A percentile compares a stretch with the other conserved stretches of the same genome.
phyloP scores from a whole-genome alignment of 2,113 vertebrate genomes.

The Platanista minor region DNA sequence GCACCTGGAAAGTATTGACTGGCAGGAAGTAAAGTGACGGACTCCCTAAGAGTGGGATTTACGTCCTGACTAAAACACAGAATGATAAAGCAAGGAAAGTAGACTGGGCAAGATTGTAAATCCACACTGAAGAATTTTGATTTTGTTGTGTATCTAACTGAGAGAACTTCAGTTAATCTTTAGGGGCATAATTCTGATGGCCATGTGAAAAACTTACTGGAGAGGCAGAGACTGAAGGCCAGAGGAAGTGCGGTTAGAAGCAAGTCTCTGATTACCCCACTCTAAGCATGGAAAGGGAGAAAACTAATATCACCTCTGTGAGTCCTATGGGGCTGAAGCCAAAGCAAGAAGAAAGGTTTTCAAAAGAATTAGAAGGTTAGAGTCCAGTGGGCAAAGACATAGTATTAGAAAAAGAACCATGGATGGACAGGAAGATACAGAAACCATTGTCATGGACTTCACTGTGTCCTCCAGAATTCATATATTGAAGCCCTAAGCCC shows the following conservation, averaged over 20 bases:
- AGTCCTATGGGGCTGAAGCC: too few species aligned
- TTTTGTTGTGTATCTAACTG: not conserved
- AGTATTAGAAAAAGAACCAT: not conserved
- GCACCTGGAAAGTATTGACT: not conserved
- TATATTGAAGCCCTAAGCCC: not conserved
- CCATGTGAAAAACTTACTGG: not conserved
- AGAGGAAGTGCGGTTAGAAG: not conserved
- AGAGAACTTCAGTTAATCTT: not conserved
- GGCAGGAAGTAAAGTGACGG: not conserved
- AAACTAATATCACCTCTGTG: not conserved
- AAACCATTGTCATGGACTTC: not conserved
- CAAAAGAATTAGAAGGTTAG: not conserved
- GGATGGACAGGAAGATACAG: not conserved
- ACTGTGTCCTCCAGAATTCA: not conserved
- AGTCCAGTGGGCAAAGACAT: not conserved
- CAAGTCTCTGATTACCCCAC: not conserved
- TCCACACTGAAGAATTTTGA: not conserved
- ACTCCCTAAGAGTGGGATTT: not conserved
- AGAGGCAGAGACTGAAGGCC: not conserved
- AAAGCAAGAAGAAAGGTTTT: not conserved
- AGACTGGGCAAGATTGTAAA: not conserved
- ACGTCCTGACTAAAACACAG: not conserved
- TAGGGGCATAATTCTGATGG: not conserved
- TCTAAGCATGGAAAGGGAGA: not conserved
- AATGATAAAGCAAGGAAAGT: not conserved